Base-by-base conservation (phyloP, 35 echinoderm and acorn worm species). In the Ptychodera flava region DNA sequence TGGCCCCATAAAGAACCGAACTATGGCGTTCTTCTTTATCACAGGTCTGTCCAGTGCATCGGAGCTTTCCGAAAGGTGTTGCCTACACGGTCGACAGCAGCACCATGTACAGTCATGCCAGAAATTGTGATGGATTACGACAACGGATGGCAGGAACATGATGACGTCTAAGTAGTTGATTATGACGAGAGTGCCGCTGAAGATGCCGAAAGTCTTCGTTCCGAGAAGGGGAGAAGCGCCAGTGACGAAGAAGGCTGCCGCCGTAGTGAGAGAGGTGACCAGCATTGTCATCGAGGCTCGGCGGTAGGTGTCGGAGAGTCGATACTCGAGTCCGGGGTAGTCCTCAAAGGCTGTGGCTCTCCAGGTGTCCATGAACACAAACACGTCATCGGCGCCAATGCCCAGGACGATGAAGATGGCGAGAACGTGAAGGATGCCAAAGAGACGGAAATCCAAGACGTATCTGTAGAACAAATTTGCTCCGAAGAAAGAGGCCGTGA, bases 291-390 rank as follows among this genome's bases (percentile, higher is more conserved):
- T 36, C 14, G 82, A 34, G 28, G 82, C 82, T 37, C 82, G 82
- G 0, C 82, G 1, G 28, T 83, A 83, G 30, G 82, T 36, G 35
- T 83, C 35, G 37, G 82, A 83, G n/a, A 83, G 82, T 83, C 82
- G 82, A 83, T 83, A 36, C 1, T 34, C 82, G 12, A 83, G 35
- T 37, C 33, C 37, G 0, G 82, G 82, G 29, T 83, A 83, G 1
- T 29, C 30, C 35, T 28, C 16, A 1, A 28, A 37, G 30, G 1
- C 31, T 16, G 82, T 83, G 15, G 34, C n/a, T 37, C 37, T 34
- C 82, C 82, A 83, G 16, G 82, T 37, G 28, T 83, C 82, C 82
- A 83, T 83, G 37, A 83, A 37, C 32, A 83, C 82, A 36, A 83
- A 83, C 6, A 83, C 35, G 29, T 83, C 82, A 36, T 83, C 82